Base-by-base conservation (phyloP, 37 sponge, comb jelly and placozoan species). In the Amphimedon queenslandica region DNA sequence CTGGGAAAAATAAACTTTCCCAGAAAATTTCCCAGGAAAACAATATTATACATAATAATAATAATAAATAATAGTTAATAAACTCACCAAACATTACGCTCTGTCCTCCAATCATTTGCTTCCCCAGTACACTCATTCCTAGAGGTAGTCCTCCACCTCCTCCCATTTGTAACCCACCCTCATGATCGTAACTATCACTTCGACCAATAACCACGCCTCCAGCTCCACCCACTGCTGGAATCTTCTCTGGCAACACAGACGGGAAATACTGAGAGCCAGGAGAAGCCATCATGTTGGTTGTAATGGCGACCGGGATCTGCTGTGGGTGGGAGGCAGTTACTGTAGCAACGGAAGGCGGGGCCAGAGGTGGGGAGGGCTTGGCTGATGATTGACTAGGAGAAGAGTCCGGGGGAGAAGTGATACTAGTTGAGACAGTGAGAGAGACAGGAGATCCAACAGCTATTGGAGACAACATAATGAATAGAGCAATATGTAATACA, bases 361-460 rank as follows among this genome's bases (percentile, higher is more conserved):
- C 24, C 38, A 28, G 74, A 2, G 47, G 35, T 11, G 24, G 74
- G 11, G 35, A 31, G 35, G 31, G 57, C 57, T 61, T 31, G 27
- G 43, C 60, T 25, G 23, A 56, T 43, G 57, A 55, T 33, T 29
- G 31, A 32, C 60, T 29, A 73, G 10, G 57, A 55, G 74, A 60
- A 3, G 60, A 38, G 58, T 3, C 3, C 36, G 57, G 74, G 55
- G 74, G 60, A 58, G 29, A 60, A 6, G 43, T 24, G 69, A 2
- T 33, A 51, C 30, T 21, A 42, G 2, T 36, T 10, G 33, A 37
- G 70, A 30, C 58, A 67, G 56, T 61, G 78, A 73, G 13, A 41
- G 36, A 23, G 81, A 65, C 66, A 71, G 47, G 51, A 65, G 55
- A n/a, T n/a, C n/a, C n/a, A n/a, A n/a, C n/a, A n/a, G n/a, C n/a